Evolutionary conservation across 2,888 invertebrate species (phyloP), one percentile per base, ranked within the genome.

Genomic region (Rhagophthalmus giganteus): DNA sequence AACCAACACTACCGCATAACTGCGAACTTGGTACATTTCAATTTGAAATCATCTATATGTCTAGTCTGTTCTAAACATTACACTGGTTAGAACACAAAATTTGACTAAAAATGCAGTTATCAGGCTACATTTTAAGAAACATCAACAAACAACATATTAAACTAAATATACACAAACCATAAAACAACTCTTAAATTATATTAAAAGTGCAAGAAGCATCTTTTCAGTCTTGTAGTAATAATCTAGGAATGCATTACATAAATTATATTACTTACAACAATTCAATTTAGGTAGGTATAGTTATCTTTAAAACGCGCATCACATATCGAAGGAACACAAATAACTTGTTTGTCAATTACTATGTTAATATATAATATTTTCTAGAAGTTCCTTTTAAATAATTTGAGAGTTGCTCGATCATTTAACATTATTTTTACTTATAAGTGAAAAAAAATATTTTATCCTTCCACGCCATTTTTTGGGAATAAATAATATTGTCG

Each of bases 41-140:
- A 60, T 60, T 59, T 59, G 58, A 60, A 60, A 60, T 59, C 59
- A 59, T 57, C 46, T 34, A 11, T 55, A 50, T 55, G 58, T 58
- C 58, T 60, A 60, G 58, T 47, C 30, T 33, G 20, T 41, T 49
- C 58, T 58, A 58, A 60, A 58, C 60, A 55, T 55, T 44, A 42
- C 33, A 31, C 24, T 46, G 37, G 37, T 35, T 46, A 38, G 16
- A 46, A 46, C 30, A 37, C 11, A 15, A 15, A 46, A 30, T 31
- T 13, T 31, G 31, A 40, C 24, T 27, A 35, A 37, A 20, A 20
- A 20, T 20, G 20, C 20, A 20, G 20, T 20, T 20, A 20, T 20
- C 7, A 20, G 20, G 20, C 20, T 20, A 20, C 20, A 20, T 7
- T 20, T 20, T 20, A 20, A 20, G 20, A 20, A 20, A 20, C 20